phyloP scores from a whole-genome alignment of 2,113 vertebrate species.

The Carassius auratus region DNA sequence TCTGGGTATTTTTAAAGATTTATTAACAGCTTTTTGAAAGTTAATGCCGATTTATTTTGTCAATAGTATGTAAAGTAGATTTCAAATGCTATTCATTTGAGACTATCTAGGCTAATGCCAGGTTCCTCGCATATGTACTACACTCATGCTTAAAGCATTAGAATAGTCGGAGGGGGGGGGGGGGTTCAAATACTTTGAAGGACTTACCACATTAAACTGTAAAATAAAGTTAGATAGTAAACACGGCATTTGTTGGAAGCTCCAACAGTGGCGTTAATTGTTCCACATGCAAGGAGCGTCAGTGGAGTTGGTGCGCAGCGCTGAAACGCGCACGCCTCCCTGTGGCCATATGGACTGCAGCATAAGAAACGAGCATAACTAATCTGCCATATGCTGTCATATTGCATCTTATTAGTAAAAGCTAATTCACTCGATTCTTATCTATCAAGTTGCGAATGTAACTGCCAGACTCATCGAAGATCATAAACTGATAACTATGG shows the following conservation, averaged over 20 bases:
- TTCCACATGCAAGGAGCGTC: neutral
- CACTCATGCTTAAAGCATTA: neutral
- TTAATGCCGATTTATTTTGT: neutral
- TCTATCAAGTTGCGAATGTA: neutral
- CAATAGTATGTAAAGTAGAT: neutral
- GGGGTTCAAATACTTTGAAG: neutral
- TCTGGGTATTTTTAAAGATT: neutral
- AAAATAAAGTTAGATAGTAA: neutral
- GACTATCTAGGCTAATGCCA: neutral
- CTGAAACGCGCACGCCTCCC: slow-evolving; percentile 22
- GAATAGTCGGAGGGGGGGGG: fast-evolving
- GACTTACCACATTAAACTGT: neutral
- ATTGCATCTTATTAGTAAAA: neutral
- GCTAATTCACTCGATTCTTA: neutral
- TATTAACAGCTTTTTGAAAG: neutral
- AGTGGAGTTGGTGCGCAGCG: neutral
- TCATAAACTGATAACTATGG: neutral
- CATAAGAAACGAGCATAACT: slow-evolving; percentile 5
- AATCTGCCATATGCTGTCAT: neutral
- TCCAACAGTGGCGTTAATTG: neutral
- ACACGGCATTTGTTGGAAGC: neutral
- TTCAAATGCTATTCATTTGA: neutral
- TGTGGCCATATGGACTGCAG: neutral
- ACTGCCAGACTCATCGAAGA: neutral
- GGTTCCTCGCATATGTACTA: neutral